Evolutionary conservation across 2,113 vertebrate species (phyloP).

Genomic region (Oceanodroma tethys): DNA sequence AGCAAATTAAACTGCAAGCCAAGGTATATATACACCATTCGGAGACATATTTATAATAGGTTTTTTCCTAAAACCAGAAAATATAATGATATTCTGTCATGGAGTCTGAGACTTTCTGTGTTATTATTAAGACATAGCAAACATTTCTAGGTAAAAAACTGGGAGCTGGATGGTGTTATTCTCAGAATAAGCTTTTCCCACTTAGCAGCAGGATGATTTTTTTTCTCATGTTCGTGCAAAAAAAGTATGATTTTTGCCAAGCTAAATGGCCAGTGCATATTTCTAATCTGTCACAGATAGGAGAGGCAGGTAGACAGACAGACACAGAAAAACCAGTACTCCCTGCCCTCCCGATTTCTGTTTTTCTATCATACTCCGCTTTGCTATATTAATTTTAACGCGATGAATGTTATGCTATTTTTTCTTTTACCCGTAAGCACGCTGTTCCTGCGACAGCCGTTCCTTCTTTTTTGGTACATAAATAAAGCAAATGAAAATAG

Average conservation of each 20-base stretch:
- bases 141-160: not conserved
- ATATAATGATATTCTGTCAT: not conserved
- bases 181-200: conserved; percentile 31
- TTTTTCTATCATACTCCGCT: not conserved
- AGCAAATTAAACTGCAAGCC: not conserved
- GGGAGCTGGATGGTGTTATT: not conserved
- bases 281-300: not conserved
- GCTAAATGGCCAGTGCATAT: not conserved
- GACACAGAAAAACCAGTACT: not conserved
- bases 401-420: not conserved
- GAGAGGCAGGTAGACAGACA: not conserved
- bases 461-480: not conserved
- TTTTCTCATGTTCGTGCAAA: not conserved
- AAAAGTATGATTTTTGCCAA: not conserved
- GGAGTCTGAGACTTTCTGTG: not conserved
- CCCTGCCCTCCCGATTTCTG: not conserved
- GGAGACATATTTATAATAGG: not conserved
- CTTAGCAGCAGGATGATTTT: conserved; percentile 32
- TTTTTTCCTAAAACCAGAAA: not conserved
- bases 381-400: not conserved
- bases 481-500: not conserved
- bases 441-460: not conserved
- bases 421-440: not conserved
- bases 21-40: not conserved
- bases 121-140: not conserved